Evolutionary conservation across 1,140 invertebrate species (phyloP), one percentile per base, ranked within the genome.

Genomic region (Oryctes rhinoceros): DNA sequence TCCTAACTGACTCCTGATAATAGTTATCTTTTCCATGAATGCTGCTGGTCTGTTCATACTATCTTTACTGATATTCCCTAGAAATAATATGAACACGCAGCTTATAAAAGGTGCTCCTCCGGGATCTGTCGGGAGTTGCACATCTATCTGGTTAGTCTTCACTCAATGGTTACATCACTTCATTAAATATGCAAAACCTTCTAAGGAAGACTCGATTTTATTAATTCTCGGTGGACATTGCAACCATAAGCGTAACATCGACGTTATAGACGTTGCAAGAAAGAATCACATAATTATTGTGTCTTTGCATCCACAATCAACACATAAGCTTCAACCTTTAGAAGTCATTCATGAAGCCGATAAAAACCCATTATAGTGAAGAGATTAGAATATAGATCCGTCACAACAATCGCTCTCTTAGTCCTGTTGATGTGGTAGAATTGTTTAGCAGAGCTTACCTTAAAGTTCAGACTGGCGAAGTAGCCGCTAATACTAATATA

Each of bases 31-130:
- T 39, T 83, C 83, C 62, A 85, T 89, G 30, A 88, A 82, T 83
- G 89, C 89, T 59, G 74, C 53, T 65, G 88, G 88, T 15, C 84
- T 86, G 39, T 79, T 74, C 37, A 81, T 90, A 15, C 88, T 88
- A 37, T 88, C 88, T 15, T 82, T 87, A 37, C 81, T 90, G n/a
- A 84, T 89, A 76, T 89, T 89, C 81, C 87, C 87, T 0, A 76
- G 86, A 30, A 84, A 79, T 24, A 81, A 81, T n/a, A 20, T 47
- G 15, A 83, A 53, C n/a, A 74, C 81, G 53, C 53, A 77, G 35
- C 30, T 84, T 15, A 82, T 75, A 48, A 82, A 48, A 44, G 74
- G 80, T 30, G 78, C 71, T 75, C 81, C 80, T 15, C 80, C 71
- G 11, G 78, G 78, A 30, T 79, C 83, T 48, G 82, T 86, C 44